Conservation (phyloP, 2,113 vertebrate species). For the Alosa alosa region DNA sequence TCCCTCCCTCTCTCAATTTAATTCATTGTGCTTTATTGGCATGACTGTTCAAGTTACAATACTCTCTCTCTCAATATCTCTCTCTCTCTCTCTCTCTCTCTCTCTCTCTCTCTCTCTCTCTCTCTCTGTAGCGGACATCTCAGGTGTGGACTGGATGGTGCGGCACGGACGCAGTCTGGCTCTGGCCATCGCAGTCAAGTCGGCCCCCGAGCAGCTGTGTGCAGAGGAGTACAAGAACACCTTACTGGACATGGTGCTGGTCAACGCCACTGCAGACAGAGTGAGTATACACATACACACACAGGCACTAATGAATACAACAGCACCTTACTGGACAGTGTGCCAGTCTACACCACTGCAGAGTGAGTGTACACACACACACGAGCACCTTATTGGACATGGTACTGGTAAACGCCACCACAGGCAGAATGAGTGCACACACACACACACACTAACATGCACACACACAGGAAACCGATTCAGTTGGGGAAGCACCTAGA, state of each 20-base stretch:
- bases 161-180: constrained; percentile 93
- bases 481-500: background rate
- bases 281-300: constrained; percentile 67
- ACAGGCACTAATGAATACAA: background rate
- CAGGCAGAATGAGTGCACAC: constrained; percentile 82
- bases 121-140: constrained; percentile 78
- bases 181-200: constrained; percentile 83
- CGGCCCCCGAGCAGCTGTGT: constrained; percentile 81
- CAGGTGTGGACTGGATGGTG: constrained; percentile 98
- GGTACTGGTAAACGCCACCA: constrained; percentile 80
- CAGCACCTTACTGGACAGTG: background rate
- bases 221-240: constrained; percentile 74
- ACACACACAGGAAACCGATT: background rate
- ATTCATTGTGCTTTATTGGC: no score
- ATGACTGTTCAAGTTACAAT: no score
- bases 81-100: background rate
- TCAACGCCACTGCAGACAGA: constrained; percentile 86
- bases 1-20: background rate
- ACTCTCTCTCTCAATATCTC: background rate
- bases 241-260: constrained; percentile 82
- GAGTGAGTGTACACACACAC: constrained; percentile 11
- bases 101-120: background rate
- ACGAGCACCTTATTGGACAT: constrained; percentile 77
- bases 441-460: background rate
- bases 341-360: no score